Conservation (phyloP, 2,888 invertebrate genomes). For the Mystacides longicornis region DNA sequence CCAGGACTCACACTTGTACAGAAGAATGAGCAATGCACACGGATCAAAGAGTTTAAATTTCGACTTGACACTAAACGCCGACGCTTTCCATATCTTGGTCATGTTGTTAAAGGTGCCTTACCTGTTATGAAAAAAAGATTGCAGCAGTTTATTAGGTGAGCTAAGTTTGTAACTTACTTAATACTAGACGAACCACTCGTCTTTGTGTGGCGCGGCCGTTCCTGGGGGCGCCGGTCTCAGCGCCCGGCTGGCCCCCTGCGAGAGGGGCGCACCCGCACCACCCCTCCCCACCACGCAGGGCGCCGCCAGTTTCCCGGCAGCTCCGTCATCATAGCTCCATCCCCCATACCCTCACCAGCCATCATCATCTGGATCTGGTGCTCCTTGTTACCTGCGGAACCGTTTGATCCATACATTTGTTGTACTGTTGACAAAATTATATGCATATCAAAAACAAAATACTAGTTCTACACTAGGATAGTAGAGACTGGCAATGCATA, state of each 20-base stretch:
- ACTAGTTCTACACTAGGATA: too few species aligned
- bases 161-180: conserved; percentile 25
- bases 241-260: conserved; percentile 89
- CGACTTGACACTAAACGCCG: too few species aligned
- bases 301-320: conserved; percentile 91
- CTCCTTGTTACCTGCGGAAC: conserved; percentile 57
- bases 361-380: conserved; percentile 42
- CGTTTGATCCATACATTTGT: conserved; percentile 69
- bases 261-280: conserved; percentile 86
- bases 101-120: too few species aligned
- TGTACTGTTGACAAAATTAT: conserved; percentile 48
- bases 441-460: neutral
- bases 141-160: too few species aligned
- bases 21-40: too few species aligned
- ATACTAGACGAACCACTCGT: conserved; percentile 85
- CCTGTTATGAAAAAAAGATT: too few species aligned
- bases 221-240: conserved; percentile 70
- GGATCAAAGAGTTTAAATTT: too few species aligned
- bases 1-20: too few species aligned
- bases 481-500: too few species aligned
- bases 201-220: conserved; percentile 77
- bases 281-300: conserved; percentile 73
- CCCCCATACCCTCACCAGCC: conserved; percentile 10
- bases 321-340: conserved; percentile 36
- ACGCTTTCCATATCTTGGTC: too few species aligned